Conservation (phyloP, 2,888 invertebrate genomes). For the Sinotaia quadrata region DNA sequence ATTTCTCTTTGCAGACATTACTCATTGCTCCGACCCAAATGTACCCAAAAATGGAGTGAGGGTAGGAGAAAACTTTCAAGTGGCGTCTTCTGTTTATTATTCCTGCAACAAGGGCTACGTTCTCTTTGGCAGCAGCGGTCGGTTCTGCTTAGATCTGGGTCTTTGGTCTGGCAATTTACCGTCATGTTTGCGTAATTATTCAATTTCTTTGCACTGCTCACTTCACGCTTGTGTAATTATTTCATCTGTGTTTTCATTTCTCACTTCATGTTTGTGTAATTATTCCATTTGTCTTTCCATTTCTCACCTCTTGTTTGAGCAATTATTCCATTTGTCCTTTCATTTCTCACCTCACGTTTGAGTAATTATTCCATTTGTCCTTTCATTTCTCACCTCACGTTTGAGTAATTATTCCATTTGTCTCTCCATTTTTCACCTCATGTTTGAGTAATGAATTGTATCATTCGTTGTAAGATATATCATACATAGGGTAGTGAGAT, state of each 20-base stretch:
- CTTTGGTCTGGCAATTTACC: constrained; percentile 54
- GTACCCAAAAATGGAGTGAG: constrained; percentile 32
- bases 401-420: too few relatives aligned
- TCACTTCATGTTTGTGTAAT: background rate
- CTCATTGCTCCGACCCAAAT: constrained; percentile 35
- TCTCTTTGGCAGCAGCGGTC: constrained; percentile 45
- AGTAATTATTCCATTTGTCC: background rate
- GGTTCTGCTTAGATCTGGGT: constrained; percentile 50
- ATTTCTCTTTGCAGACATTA: constrained; percentile 37
- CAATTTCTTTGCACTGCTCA: background rate
- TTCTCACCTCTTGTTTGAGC: too few relatives aligned
- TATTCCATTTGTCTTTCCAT: background rate
- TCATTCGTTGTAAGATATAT: too few relatives aligned
- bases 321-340: too few relatives aligned
- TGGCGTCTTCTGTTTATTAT: constrained; percentile 42
- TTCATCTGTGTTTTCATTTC: background rate
- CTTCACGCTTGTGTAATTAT: background rate
- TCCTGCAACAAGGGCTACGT: constrained; percentile 41
- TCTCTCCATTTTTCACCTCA: too few relatives aligned
- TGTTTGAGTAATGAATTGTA: too few relatives aligned
- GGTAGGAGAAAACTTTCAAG: constrained; percentile 32
- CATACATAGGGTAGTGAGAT: too few relatives aligned
- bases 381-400: too few relatives aligned
- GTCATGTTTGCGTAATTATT: constrained; percentile 44
- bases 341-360: too few relatives aligned